Conservation (phyloP, 2,797 vertebrate genomes). For the Protonibea diacanthus region DNA sequence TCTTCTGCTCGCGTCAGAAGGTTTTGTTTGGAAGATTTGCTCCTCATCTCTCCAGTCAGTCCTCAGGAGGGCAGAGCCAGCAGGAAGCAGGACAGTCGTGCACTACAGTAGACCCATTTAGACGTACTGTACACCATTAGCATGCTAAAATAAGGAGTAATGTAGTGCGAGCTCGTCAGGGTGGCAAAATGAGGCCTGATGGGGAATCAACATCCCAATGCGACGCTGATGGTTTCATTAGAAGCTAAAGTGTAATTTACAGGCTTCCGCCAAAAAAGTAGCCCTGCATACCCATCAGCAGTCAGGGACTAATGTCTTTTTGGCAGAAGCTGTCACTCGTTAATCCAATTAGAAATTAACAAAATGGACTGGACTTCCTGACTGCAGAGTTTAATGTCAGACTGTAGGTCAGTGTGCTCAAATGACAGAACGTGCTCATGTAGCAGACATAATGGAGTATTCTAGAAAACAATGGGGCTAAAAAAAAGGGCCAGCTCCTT, state of each 20-base stretch:
- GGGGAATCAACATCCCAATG: constrained; percentile 43
- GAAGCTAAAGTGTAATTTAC: constrained; percentile 48
- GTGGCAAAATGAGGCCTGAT: constrained; percentile 62
- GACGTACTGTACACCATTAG: constrained; percentile 49
- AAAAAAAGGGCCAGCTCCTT: neutral
- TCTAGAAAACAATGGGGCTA: neutral
- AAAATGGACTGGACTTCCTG: constrained; percentile 39
- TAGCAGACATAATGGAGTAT: neutral
- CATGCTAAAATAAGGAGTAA: constrained; percentile 48
- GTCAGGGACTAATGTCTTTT: constrained; percentile 37
- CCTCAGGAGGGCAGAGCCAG: constrained; percentile 35
- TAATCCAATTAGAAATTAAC: constrained; percentile 62
- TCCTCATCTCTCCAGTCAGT: constrained; percentile 15
- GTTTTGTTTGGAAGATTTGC: constrained; percentile 24
- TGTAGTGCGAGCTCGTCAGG: constrained; percentile 30
- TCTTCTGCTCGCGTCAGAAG: neutral
- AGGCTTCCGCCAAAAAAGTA: constrained; percentile 54
- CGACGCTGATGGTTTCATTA: constrained; percentile 60
- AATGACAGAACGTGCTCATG: neutral
- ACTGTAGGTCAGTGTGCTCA: constrained; percentile 19
- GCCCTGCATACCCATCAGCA: constrained; percentile 32
- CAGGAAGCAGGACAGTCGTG: constrained; percentile 25
- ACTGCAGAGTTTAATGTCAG: constrained; percentile 49
- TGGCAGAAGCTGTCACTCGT: constrained; percentile 40
- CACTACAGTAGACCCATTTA: constrained; percentile 31